Percentiles rank a stretch among this genome's conserved stretches.
These are phyloP conservation scores for Batillaria attramentaria DNA, from an alignment of 1,140 invertebrate genomes.

Conservation along the genomic window DNA sequence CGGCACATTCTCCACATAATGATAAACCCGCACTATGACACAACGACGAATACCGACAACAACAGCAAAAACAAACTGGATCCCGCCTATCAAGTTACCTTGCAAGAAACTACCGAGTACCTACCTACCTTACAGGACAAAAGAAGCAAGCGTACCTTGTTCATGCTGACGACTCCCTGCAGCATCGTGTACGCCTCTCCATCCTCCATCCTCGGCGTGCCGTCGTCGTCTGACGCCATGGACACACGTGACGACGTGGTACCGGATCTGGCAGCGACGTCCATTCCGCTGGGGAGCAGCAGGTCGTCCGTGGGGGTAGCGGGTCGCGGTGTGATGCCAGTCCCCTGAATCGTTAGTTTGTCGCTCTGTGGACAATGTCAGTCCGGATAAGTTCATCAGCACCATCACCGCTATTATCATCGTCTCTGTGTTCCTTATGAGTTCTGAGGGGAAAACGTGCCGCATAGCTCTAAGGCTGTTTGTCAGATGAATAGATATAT, in stretches of 20 bases:
- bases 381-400: not conserved
- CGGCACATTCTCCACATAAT: not conserved
- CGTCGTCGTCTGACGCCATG: slow-evolving; percentile 26
- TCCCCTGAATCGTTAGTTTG: slow-evolving; percentile 33
- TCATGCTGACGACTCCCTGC: slow-evolving; percentile 44
- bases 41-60: no score
- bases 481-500: no score
- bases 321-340: slow-evolving; percentile 34
- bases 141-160: slow-evolving; percentile 14
- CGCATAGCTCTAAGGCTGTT: no score
- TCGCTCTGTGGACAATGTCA: slow-evolving; percentile 13
- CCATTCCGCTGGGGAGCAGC: not conserved
- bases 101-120: not conserved
- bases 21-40: not conserved
- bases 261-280: not conserved
- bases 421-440: not conserved
- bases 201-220: not conserved
- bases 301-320: not conserved
- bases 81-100: not conserved
- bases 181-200: slow-evolving; percentile 39
- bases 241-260: slow-evolving; percentile 6
- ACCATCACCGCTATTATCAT: not conserved
- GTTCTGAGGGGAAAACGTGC: not conserved
- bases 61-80: no score
- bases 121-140: not conserved